Evolutionary conservation across 2,113 vertebrate species (phyloP).

Genomic region (Furnarius figulus): DNA sequence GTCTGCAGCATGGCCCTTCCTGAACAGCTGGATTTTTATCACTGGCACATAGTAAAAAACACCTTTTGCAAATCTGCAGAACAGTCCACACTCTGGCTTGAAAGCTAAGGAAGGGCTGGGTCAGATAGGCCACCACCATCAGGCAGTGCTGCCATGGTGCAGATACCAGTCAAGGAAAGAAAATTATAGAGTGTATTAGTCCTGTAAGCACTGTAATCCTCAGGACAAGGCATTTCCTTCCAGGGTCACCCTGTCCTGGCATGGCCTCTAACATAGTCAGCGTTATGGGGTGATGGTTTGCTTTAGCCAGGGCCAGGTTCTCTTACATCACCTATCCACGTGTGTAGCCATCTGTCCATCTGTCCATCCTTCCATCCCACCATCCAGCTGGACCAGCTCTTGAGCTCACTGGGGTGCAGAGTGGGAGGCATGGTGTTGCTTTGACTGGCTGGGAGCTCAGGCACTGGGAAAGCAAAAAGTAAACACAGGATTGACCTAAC

Average conservation of each 20-base stretch:
- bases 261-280: neutral
- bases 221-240: neutral
- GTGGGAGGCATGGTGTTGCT: neutral
- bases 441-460: neutral
- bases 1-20: neutral
- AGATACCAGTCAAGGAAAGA: neutral
- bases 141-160: neutral
- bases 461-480: neutral
- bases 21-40: neutral
- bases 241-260: neutral
- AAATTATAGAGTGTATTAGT: neutral
- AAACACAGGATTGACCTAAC: neutral
- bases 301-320: neutral
- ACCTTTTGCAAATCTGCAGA: neutral
- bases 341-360: neutral
- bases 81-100: neutral
- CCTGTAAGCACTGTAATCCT: neutral
- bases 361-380: neutral
- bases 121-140: accelerated
- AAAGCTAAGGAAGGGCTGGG: neutral
- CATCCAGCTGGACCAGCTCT: accelerated
- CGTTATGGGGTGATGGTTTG: neutral
- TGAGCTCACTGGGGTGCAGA: neutral
- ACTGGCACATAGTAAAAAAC: too few relatives aligned
- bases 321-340: neutral